Base-by-base conservation (phyloP, 2,888 invertebrate species). In the Andrena haemorrhoa region DNA sequence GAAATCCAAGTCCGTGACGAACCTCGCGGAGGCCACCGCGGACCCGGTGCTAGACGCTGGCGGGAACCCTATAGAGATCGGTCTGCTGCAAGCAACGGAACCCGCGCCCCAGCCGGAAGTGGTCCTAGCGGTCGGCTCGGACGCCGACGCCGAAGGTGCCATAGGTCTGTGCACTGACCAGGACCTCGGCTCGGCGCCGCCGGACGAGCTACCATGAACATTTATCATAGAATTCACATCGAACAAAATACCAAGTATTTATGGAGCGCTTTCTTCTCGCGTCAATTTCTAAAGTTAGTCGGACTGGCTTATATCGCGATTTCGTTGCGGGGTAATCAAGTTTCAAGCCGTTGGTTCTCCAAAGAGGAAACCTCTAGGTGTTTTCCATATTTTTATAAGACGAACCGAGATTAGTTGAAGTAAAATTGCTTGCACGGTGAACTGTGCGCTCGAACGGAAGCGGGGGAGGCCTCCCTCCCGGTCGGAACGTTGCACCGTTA, bases 1-100 rank as follows among this genome's bases (percentile, higher is more conserved):
- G 74, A 99, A 99, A 94, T 98, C 98, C 2, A 99, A 99, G 93
- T 98, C 98, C 0, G 98, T 99, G 35, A 99, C 99, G 10, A 99
- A 99, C 94, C 95, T 99, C 83, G 98, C 98, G 0, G 98, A 98
- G 91, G 98, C 98, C 0, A 98, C 98, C 0, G 98, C 98, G 0
- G 98, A 98, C 94, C 98, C 98, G 0, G 97, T 96, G 0, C 95
- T 97, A 26, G 96, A 96, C 86, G 94, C 96, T n/a, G 95, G 96
- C 68, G 95, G 95, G 10, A 96, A 95, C 86, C 94, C 94, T 31
- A 91, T 91, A 47, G 91, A 90, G 29, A 91, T 94, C 8, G 93
- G 92, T 0, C 91, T 95, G 1, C 80, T 92, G 7, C 93, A 92
- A 65, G 94, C 94, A 4, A 89, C 93, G 49, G 94, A 94, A 49